Evolutionary conservation across 2,113 vertebrate species (phyloP).

Genomic region (Otus sunia): DNA sequence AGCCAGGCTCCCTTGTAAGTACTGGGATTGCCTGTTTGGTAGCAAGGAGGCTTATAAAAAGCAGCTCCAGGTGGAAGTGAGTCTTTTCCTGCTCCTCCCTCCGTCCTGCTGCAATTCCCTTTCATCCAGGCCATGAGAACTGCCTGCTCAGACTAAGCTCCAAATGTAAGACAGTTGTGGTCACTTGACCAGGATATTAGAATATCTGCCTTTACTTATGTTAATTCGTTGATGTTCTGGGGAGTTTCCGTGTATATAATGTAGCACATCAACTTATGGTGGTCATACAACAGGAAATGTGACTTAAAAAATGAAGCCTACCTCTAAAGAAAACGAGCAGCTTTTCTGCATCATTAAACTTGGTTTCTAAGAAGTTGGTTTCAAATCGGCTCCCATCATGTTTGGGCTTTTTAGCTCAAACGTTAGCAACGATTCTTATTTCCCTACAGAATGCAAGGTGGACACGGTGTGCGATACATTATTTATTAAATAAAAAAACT

Average conservation of each 20-base stretch:
- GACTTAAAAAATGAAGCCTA: background rate
- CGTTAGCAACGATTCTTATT: background rate
- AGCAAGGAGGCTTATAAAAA: background rate
- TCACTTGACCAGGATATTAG: background rate
- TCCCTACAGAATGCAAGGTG: background rate
- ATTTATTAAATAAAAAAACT: background rate
- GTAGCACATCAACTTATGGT: background rate
- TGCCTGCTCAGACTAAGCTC: background rate
- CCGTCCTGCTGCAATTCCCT: background rate
- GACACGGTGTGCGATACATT: background rate
- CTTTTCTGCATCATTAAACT: background rate
- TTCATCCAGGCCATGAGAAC: background rate
- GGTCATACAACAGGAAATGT: background rate
- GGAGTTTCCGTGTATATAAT: background rate
- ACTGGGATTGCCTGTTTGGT: background rate
- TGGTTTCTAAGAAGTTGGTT: background rate
- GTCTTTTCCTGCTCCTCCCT: conserved; percentile 41
- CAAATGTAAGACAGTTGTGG: background rate
- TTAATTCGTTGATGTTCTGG: background rate
- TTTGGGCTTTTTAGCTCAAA: background rate
- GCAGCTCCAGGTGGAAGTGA: conserved; percentile 27
- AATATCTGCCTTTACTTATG: background rate
- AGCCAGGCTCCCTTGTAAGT: background rate
- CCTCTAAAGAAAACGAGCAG: background rate
- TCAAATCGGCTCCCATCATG: background rate